These are phyloP conservation scores for Ptychochromis oligacanthus DNA, from an alignment of 2,113 vertebrate genomes.

Conservation along the genomic window DNA sequence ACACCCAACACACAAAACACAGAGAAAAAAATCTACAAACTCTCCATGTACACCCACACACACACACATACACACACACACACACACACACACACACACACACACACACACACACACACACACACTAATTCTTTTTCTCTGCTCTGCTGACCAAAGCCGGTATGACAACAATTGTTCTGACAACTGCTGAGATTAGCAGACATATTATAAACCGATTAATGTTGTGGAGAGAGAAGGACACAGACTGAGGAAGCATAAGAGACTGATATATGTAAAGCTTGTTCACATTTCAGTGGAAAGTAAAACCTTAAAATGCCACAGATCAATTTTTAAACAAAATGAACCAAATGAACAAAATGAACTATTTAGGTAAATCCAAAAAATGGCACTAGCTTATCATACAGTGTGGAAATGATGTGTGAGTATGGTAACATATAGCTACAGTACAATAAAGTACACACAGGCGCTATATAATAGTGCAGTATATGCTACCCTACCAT, in stretches of 20 bases:
- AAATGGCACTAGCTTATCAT: neutral
- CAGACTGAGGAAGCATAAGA: too few relatives aligned
- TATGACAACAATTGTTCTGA: constrained; percentile 20
- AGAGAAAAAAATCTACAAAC: too few relatives aligned
- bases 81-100: too few relatives aligned
- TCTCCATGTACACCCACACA: too few relatives aligned
- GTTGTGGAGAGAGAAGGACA: neutral
- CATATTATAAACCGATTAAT: constrained; percentile 11
- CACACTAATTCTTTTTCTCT: neutral
- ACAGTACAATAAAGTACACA: neutral
- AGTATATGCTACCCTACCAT: constrained; percentile 79
- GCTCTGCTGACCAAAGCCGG: neutral
- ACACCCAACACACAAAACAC: too few relatives aligned
- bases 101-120: neutral
- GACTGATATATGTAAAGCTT: too few relatives aligned
- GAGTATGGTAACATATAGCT: neutral
- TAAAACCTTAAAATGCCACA: too few relatives aligned
- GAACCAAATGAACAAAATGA: too few relatives aligned
- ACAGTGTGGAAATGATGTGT: neutral
- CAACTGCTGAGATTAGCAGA: constrained; percentile 15
- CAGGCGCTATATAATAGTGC: neutral
- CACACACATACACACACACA: too few relatives aligned
- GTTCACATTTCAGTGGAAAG: neutral
- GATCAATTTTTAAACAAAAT: neutral
- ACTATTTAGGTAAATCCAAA: too few relatives aligned